phyloP scores from a whole-genome alignment of 2,797 vertebrate species.

The Cryptoblepharus egeriae region DNA sequence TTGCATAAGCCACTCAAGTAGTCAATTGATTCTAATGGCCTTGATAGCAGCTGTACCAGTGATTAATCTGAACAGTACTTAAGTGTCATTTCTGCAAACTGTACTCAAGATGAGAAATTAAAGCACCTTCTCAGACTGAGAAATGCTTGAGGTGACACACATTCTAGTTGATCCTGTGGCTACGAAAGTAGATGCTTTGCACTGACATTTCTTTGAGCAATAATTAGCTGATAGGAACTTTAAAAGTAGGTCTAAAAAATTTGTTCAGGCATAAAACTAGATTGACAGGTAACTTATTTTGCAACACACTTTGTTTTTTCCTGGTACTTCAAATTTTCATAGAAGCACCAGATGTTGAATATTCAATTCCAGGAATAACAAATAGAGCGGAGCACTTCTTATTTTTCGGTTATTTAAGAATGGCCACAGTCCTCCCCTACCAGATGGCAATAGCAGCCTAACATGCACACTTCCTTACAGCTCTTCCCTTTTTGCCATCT shows the following conservation, averaged over 20 bases:
- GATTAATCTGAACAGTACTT: background rate
- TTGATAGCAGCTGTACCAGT: background rate
- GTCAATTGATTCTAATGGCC: background rate
- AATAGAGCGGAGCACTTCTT: constrained; percentile 64
- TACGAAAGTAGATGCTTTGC: constrained; percentile 36
- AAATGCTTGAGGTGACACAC: constrained; percentile 34
- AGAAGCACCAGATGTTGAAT: constrained; percentile 23
- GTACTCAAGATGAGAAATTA: constrained; percentile 33
- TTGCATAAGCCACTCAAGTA: background rate
- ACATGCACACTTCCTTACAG: constrained; percentile 39
- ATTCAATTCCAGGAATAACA: constrained; percentile 14
- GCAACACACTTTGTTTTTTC: constrained; percentile 42
- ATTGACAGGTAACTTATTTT: constrained; percentile 25
- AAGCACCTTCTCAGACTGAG: background rate
- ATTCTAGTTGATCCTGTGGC: constrained; percentile 47
- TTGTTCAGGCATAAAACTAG: constrained; percentile 27
- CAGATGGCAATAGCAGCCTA: constrained; percentile 39
- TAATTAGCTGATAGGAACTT: constrained; percentile 11
- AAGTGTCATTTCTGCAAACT: background rate
- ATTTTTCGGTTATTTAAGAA: constrained; percentile 68
- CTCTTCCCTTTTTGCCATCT: constrained; percentile 46
- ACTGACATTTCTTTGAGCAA: constrained; percentile 42
- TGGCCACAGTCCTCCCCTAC: constrained; percentile 59
- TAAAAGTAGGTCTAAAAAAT: constrained; percentile 19
- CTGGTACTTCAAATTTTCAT: background rate